A percentile compares a stretch with the other conserved stretches of the same genome.
These are phyloP conservation scores for Solea solea DNA, from an alignment of 2,113 vertebrate genomes.

Conservation along the genomic window DNA sequence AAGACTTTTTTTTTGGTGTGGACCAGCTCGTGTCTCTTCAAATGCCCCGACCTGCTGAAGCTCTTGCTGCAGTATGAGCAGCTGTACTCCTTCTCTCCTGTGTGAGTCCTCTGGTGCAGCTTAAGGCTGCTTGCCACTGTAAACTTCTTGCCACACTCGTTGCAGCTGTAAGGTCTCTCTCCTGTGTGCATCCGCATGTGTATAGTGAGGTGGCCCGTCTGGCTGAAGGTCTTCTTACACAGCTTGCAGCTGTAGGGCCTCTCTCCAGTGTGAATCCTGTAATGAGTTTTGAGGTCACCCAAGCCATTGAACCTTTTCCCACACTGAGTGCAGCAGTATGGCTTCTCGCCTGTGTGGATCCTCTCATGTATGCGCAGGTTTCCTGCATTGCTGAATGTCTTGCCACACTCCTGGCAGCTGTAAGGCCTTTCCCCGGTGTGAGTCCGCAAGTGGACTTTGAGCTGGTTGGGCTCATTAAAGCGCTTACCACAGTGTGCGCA, in stretches of 20 bases:
- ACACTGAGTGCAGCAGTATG: slow-evolving; percentile 79
- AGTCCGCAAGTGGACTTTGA: slow-evolving; percentile 79
- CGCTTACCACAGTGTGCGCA: slow-evolving; percentile 75
- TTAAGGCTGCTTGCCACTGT: slow-evolving; percentile 82
- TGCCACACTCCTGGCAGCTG: slow-evolving; percentile 75
- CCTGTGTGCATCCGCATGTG: slow-evolving; percentile 83
- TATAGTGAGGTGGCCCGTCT: slow-evolving; percentile 80
- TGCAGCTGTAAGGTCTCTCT: slow-evolving; percentile 78
- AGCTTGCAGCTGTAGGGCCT: slow-evolving; percentile 79
- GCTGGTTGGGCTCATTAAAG: slow-evolving; percentile 81
- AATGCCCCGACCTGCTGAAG: slow-evolving; percentile 77
- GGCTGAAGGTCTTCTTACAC: slow-evolving; percentile 81
- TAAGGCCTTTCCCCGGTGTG: slow-evolving; percentile 81
- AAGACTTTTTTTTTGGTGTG: slow-evolving; percentile 77
- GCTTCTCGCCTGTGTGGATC: slow-evolving; percentile 80
- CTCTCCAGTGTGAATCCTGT: slow-evolving; percentile 81
- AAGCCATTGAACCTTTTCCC: slow-evolving; percentile 78
- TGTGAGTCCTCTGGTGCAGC: slow-evolving; percentile 80
- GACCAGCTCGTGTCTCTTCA: slow-evolving; percentile 80
- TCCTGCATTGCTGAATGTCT: slow-evolving; percentile 76
- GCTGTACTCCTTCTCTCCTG: slow-evolving; percentile 77
- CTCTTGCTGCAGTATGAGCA: slow-evolving; percentile 78
- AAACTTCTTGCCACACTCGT: slow-evolving; percentile 75
- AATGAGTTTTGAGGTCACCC: slow-evolving; percentile 80
- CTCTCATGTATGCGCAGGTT: slow-evolving; percentile 79